Base-by-base conservation (phyloP, 2,888 invertebrate species). In the Tenthredo livida region DNA sequence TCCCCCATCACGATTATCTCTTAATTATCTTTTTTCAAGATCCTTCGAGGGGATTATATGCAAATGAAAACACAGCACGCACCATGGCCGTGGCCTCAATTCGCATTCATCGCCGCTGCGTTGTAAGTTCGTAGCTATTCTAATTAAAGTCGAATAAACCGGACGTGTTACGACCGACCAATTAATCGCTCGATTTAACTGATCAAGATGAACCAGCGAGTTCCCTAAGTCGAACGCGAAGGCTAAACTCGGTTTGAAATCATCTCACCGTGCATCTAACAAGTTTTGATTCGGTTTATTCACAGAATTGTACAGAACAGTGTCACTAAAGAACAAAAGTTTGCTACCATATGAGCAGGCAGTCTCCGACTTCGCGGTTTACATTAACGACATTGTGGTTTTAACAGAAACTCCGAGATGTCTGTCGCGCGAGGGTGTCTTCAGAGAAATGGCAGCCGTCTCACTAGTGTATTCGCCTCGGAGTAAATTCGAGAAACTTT, bases 381-480 rank as follows among this genome's bases (percentile, higher is more conserved):
- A 83, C 67, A 83, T 83, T 83, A 83, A 83, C 83, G 83, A 83
- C 83, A 47, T 50, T 83, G 83, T 70, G 83, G 80, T 65, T 80
- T 80, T 80, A 77, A 65, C 40, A 37, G 43, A 61, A 80, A 80
- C 80, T 80, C 43, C 25, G 61, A 80, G 80, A 65, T 80, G 80
- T 80, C 80, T 65, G 61, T 80, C 61, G 61, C 7, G 58, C 61
- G 80, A 61, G 58, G 61, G 37, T 65, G 58, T 80, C 65, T 61
- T 58, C 61, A 65, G 61, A 61, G 80, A 65, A 65, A 58, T 80
- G 80, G 80, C 40, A 80, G 61, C 40, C 80, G 40, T 65, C 65
- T 61, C 40, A 65, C 47, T 40, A 61, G 80, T 21, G 37, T 58
- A 61, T 61, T 80, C 61, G 61, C 61, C 61, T 37, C 10, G 80